Percentiles rank a stretch among this genome's conserved stretches.
Evolutionary conservation across 2,888 invertebrate species (phyloP).

Genomic region (Thumatha senex): DNA sequence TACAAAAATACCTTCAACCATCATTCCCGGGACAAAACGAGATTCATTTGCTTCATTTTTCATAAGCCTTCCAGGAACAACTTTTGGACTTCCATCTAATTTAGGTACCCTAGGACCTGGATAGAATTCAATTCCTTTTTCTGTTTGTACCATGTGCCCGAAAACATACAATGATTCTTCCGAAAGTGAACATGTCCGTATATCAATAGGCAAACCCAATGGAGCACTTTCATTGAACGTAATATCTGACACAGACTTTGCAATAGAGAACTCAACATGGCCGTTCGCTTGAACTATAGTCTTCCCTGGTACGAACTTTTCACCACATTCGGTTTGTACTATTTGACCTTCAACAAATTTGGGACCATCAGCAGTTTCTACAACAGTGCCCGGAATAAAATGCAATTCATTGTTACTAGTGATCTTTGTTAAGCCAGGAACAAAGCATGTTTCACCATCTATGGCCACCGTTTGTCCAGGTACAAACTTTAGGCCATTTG

Average conservation of each 20-base stretch:
- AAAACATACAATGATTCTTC: conserved; percentile 83
- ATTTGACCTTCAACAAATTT: conserved; percentile 87
- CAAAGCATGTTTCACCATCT: conserved; percentile 81
- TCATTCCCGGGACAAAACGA: conserved; percentile 87
- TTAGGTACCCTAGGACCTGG: conserved; percentile 81
- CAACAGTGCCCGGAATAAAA: conserved; percentile 85
- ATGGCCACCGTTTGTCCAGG: conserved; percentile 84
- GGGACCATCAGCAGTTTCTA: conserved; percentile 85
- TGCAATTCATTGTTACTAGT: conserved; percentile 64
- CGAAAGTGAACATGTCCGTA: conserved; percentile 77
- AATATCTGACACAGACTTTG: conserved; percentile 83
- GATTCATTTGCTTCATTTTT: conserved; percentile 84
- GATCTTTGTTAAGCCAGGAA: conserved; percentile 83
- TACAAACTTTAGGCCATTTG: conserved; percentile 85
- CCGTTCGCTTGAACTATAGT: conserved; percentile 77
- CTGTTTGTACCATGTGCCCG: conserved; percentile 87
- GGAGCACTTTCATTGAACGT: conserved; percentile 80
- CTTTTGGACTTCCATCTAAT: conserved; percentile 77
- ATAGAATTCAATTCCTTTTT: conserved; percentile 86
- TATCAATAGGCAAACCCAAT: conserved; percentile 83
- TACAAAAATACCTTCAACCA: conserved; percentile 86
- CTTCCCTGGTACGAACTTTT: conserved; percentile 86
- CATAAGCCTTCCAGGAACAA: conserved; percentile 85
- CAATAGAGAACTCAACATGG: conserved; percentile 82
- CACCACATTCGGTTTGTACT: conserved; percentile 82